Evolutionary conservation across 2,113 vertebrate genomes (phyloP).

Genomic region (Delphinus delphis): DNA sequence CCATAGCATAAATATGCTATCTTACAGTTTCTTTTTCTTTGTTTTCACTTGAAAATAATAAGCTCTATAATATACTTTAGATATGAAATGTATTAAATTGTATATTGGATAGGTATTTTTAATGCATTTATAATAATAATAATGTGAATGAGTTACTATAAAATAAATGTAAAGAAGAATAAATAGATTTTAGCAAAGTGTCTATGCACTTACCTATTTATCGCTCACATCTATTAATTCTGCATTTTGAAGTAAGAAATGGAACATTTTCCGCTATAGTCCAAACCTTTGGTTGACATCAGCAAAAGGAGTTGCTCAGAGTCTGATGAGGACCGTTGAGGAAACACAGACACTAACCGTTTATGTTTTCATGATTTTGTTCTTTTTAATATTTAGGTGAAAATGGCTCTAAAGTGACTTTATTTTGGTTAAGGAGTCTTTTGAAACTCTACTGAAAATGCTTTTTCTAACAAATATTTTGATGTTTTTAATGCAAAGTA

Average conservation of each 20-base stretch:
- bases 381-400: background rate
- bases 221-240: background rate
- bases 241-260: background rate
- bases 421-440: background rate
- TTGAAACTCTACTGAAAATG: background rate
- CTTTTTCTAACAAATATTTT: background rate
- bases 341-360: background rate
- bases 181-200: background rate
- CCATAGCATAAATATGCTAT: background rate
- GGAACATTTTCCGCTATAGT: background rate
- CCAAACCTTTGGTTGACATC: background rate
- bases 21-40: background rate
- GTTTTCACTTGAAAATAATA: background rate
- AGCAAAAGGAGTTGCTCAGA: background rate
- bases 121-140: background rate
- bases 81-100: background rate
- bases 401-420: background rate
- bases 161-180: background rate
- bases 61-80: background rate
- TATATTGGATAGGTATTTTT: background rate
- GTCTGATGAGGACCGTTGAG: background rate
- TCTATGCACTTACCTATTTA: background rate
- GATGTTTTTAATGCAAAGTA: background rate
- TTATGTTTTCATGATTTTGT: background rate
- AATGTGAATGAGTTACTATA: background rate